Evolutionary conservation across 2,888 invertebrate species (phyloP), one percentile per base, ranked within the genome.

Genomic region (Chaitophorus viminalis): DNA sequence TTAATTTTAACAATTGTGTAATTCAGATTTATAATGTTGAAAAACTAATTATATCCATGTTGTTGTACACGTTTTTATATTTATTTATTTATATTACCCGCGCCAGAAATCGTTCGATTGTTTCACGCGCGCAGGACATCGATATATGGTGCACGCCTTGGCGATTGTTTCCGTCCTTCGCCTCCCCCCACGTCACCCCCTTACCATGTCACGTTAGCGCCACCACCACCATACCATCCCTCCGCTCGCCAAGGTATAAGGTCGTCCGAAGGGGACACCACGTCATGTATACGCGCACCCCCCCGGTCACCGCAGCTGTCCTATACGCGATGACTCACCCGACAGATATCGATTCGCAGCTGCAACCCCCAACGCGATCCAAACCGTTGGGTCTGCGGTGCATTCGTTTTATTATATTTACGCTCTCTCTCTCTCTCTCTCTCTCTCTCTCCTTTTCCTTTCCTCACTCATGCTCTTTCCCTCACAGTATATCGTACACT

Each of bases 261-360:
- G 14, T n/a, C 65, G 65, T 60, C 60, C 21, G 60, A 21, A 60
- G 21, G 60, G 54, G 18, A 21, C 18, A 6, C n/a, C 60, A 25
- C 60, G 60, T 6, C 60, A 25, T 21, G 46, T 14, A 46, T 2
- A 14, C 14, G 46, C 11, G 25, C 60, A 60, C 60, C 60, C 29
- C 29, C 68, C 68, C 25, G 68, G 6, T 0, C 68, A 29, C n/a
- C 68, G 68, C 9, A 8, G 68, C n/a, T n/a, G n/a, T n/a, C n/a
- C n/a, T n/a, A n/a, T n/a, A 29, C 68, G 60, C 60, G 68, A 68
- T 68, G 68, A 68, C 68, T 68, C 68, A 68, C 68, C 68, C 68
- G 68, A 29, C 68, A 11, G n/a, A 29, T 68, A 68, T 68, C 68
- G 68, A 68, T 68, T 68, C 68, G 68, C n/a, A n/a, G 11, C 4